Conservation (phyloP, 2,113 vertebrate species). For the Epinephelus cyanopodus region DNA sequence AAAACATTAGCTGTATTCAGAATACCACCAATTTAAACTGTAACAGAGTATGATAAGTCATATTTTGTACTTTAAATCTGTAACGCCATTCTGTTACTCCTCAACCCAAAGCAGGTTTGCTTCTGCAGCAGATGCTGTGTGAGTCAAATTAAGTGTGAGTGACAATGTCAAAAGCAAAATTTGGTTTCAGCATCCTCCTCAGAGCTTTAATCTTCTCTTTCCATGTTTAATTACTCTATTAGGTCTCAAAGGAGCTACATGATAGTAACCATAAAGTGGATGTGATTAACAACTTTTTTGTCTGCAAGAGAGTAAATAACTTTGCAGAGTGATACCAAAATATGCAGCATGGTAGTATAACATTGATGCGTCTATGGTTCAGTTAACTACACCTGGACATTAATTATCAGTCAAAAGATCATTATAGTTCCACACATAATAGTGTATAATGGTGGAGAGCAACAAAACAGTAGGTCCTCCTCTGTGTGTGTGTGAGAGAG, state of each 20-base stretch:
- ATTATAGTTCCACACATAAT: neutral
- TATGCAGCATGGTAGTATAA: neutral
- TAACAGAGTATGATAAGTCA: too few relatives aligned
- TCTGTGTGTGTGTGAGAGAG: neutral
- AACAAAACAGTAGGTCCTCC: conserved; percentile 3
- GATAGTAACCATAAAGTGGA: neutral
- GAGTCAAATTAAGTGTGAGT: neutral
- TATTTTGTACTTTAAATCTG: too few relatives aligned
- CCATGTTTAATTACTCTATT: neutral
- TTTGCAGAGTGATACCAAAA: neutral
- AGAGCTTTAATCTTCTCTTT: neutral
- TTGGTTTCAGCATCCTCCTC: neutral
- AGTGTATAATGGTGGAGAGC: neutral
- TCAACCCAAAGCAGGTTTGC: neutral
- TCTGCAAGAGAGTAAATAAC: conserved; percentile 1
- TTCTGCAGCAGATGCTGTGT: neutral
- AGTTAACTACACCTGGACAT: conserved; percentile 12
- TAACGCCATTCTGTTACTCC: too few relatives aligned
- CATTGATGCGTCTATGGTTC: neutral
- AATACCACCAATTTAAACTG: too few relatives aligned
- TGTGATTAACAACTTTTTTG: conserved; percentile 1
- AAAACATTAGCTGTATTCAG: too few relatives aligned
- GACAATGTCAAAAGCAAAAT: neutral
- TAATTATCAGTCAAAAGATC: neutral
- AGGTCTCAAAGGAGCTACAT: neutral